Evolutionary conservation across 2,113 vertebrate species (phyloP).

Genomic region (Hyla sarda): DNA sequence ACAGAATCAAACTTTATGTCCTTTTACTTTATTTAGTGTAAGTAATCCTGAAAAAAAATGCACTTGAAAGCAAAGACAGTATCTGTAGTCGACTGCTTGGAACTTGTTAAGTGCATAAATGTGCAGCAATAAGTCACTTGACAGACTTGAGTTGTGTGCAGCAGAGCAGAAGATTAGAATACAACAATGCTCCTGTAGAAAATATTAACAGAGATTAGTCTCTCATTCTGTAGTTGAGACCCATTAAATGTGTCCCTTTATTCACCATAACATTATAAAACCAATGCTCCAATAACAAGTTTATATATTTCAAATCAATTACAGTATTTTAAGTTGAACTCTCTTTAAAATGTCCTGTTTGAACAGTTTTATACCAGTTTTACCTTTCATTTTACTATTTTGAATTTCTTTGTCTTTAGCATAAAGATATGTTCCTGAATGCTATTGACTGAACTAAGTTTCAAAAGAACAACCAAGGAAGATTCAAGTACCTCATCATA

Average conservation of each 20-base stretch:
- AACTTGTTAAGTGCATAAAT: conserved; percentile 53
- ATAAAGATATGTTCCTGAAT: too few species aligned
- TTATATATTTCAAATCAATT: background rate
- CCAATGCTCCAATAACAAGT: conserved; percentile 2
- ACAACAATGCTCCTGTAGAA: conserved; percentile 23
- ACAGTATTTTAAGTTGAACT: background rate
- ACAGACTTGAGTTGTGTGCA: conserved; percentile 51
- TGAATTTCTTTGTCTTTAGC: background rate
- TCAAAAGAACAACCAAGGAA: too few species aligned
- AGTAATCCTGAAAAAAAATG: conserved; percentile 18
- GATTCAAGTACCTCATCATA: too few species aligned
- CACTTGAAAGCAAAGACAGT: conserved; percentile 35
- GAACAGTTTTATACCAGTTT: background rate
- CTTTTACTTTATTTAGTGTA: conserved; percentile 36
- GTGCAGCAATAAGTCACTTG: conserved; percentile 48
- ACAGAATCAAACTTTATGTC: conserved; percentile 38
- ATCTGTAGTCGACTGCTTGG: conserved; percentile 24
- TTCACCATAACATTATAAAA: conserved; percentile 1
- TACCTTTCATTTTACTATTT: background rate
- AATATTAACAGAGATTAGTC: conserved; percentile 41
- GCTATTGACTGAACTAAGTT: too few species aligned
- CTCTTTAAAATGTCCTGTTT: background rate
- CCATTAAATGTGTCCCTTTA: conserved; percentile 28
- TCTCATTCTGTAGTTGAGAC: conserved; percentile 17
- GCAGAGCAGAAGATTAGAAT: conserved; percentile 53